These are phyloP conservation scores for Salminus brasiliensis DNA, from an alignment of 2,113 vertebrate genomes.

Conservation along the genomic window DNA sequence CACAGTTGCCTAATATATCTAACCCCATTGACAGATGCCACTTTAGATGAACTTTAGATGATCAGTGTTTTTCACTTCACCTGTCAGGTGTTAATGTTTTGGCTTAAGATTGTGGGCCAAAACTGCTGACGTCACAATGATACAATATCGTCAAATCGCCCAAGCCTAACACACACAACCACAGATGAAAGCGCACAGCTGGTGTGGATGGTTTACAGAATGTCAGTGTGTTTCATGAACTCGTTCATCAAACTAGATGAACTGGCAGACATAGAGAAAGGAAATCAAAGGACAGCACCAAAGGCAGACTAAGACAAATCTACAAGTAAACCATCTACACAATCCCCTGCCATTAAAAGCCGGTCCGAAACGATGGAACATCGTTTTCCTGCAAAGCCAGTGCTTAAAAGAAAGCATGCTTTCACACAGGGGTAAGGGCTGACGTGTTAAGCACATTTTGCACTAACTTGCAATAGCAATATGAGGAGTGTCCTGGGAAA, in stretches of 20 bases:
- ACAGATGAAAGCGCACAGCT: slow-evolving; percentile 48
- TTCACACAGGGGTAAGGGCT: slow-evolving; percentile 40
- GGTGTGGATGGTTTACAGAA: slow-evolving; percentile 61
- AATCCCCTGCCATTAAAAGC: slow-evolving; percentile 12
- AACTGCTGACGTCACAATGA: not conserved
- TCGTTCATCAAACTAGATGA: not conserved
- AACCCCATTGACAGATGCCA: too few species aligned
- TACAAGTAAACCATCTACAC: slow-evolving; percentile 64
- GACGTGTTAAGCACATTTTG: slow-evolving; percentile 32
- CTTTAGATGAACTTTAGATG: too few species aligned
- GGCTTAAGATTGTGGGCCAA: not conserved
- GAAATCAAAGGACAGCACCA: not conserved
- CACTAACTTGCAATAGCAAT: slow-evolving; percentile 43
- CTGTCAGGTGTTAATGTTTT: not conserved
- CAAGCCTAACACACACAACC: not conserved
- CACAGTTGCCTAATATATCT: too few species aligned
- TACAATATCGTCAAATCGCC: not conserved
- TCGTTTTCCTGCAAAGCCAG: slow-evolving; percentile 50
- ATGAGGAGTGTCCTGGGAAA: slow-evolving; percentile 65
- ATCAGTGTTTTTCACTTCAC: too few species aligned
- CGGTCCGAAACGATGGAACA: slow-evolving; percentile 22
- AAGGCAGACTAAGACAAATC: not conserved
- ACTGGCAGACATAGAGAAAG: not conserved
- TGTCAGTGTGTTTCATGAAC: not conserved
- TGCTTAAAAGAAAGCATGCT: slow-evolving; percentile 47